phyloP scores from a whole-genome alignment of 2,113 vertebrate species.

The Trichechus manatus region DNA sequence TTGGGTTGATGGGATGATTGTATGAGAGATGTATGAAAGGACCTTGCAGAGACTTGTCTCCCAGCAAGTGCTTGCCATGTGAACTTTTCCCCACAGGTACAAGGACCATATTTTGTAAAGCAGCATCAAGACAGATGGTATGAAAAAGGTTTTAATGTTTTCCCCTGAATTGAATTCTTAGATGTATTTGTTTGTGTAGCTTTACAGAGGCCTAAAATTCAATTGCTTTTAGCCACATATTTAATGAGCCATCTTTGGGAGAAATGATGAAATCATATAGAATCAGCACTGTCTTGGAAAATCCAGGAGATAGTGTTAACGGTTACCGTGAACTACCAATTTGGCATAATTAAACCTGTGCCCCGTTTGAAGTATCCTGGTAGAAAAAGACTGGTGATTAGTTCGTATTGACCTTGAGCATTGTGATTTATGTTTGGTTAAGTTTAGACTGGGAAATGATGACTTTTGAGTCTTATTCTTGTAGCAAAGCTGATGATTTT shows the following conservation, averaged over 20 bases:
- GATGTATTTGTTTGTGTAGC: constrained; percentile 51
- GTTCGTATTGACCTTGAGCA: neutral
- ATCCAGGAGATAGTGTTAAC: neutral
- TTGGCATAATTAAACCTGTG: neutral
- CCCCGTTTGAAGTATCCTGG: neutral
- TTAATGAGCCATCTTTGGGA: constrained; percentile 41
- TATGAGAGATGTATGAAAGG: neutral
- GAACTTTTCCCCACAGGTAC: neutral
- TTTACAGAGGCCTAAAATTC: constrained; percentile 14
- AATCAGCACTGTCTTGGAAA: constrained; percentile 39
- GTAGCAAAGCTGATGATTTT: constrained; percentile 40
- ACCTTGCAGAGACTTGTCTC: neutral
- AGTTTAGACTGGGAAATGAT: constrained; percentile 13
- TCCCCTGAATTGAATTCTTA: neutral
- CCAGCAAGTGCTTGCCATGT: neutral
- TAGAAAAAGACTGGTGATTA: neutral
- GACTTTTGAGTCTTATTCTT: constrained; percentile 41
- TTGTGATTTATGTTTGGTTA: constrained; percentile 40
- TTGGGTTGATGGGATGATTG: neutral
- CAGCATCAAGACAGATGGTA: constrained; percentile 44
- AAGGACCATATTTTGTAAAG: neutral
- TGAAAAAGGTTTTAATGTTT: neutral
- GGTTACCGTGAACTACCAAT: neutral
- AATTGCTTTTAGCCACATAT: constrained; percentile 25
- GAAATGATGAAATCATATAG: constrained; percentile 39